Evolutionary conservation across 2,888 invertebrate genomes (phyloP).

Genomic region (Melipona bicolor): DNA sequence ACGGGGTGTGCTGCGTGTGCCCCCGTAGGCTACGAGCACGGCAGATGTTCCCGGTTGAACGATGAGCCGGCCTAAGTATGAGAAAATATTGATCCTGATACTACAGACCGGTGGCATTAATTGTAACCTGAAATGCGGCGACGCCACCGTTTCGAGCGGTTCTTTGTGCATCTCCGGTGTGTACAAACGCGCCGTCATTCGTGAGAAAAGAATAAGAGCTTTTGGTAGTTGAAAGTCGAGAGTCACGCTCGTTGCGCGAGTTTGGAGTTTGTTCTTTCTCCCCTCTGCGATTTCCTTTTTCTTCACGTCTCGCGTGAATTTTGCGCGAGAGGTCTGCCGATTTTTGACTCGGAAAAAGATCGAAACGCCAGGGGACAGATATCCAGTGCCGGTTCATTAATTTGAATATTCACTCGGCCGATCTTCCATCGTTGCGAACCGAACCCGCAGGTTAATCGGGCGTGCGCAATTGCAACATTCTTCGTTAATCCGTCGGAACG

Average conservation of each 20-base stretch:
- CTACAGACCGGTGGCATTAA: conserved; percentile 41
- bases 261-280: no score
- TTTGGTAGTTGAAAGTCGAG: neutral
- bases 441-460: conserved; percentile 9
- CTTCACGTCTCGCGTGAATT: no score
- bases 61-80: conserved; percentile 61
- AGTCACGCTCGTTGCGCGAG: no score
- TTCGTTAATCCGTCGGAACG: conserved; percentile 45
- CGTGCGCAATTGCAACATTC: conserved; percentile 24
- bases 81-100: conserved; percentile 81
- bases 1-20: conserved; percentile 70
- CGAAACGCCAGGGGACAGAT: no score
- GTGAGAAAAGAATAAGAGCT: neutral
- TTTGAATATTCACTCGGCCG: conserved; percentile 1
- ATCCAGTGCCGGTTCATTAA: neutral
- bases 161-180: conserved; percentile 1
- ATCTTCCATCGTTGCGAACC: neutral
- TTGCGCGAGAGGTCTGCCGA: neutral
- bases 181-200: conserved; percentile 11
- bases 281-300: no score
- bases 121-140: conserved; percentile 47
- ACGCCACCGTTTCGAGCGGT: conserved; percentile 17
- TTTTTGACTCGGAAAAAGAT: neutral
- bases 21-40: conserved; percentile 74
- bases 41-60: conserved; percentile 82